A percentile compares a stretch with the other conserved stretches of the same genome.
These are phyloP conservation scores for Bubo blakistoni DNA, from an alignment of 2,113 vertebrate species.

Conservation along the genomic window DNA sequence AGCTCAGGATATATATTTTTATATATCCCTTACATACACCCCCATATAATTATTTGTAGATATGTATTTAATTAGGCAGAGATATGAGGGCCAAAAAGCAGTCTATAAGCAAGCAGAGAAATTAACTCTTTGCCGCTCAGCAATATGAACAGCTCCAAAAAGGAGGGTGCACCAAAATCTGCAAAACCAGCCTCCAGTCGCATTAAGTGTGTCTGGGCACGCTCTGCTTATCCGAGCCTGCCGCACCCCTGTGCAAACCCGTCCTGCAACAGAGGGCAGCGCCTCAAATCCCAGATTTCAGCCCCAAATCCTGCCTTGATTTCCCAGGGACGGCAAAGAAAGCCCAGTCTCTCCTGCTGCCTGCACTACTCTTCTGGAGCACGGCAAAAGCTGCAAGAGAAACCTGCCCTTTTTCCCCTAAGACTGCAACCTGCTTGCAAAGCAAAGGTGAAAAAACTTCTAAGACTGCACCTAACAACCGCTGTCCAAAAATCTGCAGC, in stretches of 20 bases:
- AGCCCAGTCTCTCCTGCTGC: background rate
- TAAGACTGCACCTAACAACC: background rate
- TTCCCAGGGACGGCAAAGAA: background rate
- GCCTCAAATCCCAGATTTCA: conserved; percentile 6
- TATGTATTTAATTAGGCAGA: conserved; percentile 9
- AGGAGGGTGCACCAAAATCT: background rate
- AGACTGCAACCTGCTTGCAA: background rate
- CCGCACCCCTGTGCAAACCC: background rate
- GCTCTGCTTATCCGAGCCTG: background rate
- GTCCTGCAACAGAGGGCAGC: background rate
- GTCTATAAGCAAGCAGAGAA: background rate
- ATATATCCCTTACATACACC: background rate
- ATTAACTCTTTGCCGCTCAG: background rate
- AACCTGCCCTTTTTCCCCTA: background rate
- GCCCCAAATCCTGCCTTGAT: background rate
- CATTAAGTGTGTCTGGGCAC: background rate
- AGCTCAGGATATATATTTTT: background rate
- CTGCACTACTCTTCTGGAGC: accelerated
- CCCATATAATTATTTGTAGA: conserved; percentile 17
- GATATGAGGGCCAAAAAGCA: background rate
- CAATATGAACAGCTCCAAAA: background rate
- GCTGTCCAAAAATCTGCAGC: background rate
- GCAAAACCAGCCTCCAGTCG: background rate
- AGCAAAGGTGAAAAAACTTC: background rate
- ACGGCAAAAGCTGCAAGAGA: background rate